phyloP scores from a whole-genome alignment of 2,113 vertebrate species.

The Callionymus lyra region DNA sequence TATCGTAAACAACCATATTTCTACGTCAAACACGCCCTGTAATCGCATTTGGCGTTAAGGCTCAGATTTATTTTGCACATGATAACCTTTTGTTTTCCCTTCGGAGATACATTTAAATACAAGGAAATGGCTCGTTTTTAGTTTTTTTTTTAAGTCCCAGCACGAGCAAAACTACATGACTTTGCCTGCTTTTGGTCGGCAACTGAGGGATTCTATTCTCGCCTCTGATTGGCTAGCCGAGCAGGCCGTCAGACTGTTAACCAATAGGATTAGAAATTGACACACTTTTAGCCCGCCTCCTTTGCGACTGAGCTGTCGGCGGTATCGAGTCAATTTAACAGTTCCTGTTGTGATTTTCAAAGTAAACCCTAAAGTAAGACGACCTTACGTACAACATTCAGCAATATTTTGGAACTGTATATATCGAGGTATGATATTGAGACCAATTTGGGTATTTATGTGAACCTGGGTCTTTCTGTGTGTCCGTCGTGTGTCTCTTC shows the following conservation, averaged over 20 bases:
- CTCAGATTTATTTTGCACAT: neutral
- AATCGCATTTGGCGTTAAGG: neutral
- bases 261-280: conserved; percentile 40
- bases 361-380: no score
- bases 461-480: no score
- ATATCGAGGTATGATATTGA: no score
- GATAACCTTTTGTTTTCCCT: no score
- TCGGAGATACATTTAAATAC: no score
- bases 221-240: conserved; percentile 23
- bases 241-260: conserved; percentile 28
- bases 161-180: conserved; percentile 40
- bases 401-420: no score
- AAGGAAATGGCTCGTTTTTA: neutral
- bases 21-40: conserved; percentile 14
- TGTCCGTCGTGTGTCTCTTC: no score
- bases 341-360: conserved; percentile 32
- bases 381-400: no score
- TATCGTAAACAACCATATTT: conserved; percentile 38
- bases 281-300: conserved; percentile 23
- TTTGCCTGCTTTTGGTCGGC: conserved; percentile 51
- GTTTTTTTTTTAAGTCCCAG: conserved; percentile 30
- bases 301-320: conserved; percentile 3
- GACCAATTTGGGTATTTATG: no score
- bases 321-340: neutral
- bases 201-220: conserved; percentile 25